Evolutionary conservation across 2,888 invertebrate species (phyloP), one percentile per base, ranked within the genome.

Genomic region (Hypolimnas misippus): DNA sequence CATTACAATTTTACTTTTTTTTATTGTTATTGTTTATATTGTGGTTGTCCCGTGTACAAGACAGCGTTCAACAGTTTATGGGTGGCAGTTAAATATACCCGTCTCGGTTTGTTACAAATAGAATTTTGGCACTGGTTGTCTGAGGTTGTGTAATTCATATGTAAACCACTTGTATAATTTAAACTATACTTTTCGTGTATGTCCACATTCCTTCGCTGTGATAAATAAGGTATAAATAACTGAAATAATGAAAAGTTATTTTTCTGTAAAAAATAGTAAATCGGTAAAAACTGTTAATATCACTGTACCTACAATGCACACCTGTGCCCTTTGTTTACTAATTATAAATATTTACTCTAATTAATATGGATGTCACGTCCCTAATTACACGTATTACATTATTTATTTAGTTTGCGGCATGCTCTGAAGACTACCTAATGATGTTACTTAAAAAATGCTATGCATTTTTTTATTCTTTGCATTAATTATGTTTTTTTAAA

Each of bases 111-210:
- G 90, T 87, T 82, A 85, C 88, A 89, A 91, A 92, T 92, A 91
- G 89, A 91, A 89, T 87, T 91, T 92, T 92, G 92, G 92, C 91
- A 92, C 91, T 88, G 84, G 79, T 85, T 87, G 84, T 87, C 86
- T 84, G 84, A 78, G 82, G 86, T 91, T 92, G 88, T 90, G 91
- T 89, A 90, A 91, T 89, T 89, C 87, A 87, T 84, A 78, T 87
- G 84, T 86, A 86, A 87, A 88, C 83, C 81, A 82, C 85, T 90
- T 87, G 87, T 89, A 87, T 80, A 81, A 83, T 85, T 84, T 79
- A 73, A 79, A 82, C 79, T 85, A 83, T 84, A 81, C 82, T 76
- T 76, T 80, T 59, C 29, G 29, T 35, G 52, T 25, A 46, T 76
- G 68, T 66, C 73, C 72, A 75, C 75, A 72, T 75, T 74, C 74